Evolutionary conservation across 1,140 invertebrate genomes (phyloP).

Genomic region (Drosophila prosaltans): DNA sequence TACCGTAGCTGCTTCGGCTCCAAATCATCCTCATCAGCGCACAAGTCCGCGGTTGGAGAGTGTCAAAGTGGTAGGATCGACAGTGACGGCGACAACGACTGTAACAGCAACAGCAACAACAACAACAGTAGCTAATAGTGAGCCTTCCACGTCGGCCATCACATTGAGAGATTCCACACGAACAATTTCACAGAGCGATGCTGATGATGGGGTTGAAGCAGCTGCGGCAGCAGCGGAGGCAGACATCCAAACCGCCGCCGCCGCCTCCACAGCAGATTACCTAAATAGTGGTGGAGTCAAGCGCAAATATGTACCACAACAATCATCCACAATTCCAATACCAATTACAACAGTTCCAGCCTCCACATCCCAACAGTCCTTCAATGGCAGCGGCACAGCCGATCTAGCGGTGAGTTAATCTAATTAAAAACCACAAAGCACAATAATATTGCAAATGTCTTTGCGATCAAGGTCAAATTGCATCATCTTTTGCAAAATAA

Average conservation of each 20-base stretch:
- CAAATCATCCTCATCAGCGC: constrained; percentile 37
- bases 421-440: not conserved
- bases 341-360: constrained; percentile 23
- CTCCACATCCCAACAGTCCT: constrained; percentile 34
- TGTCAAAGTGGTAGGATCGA: constrained; percentile 16
- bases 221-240: constrained; percentile 55
- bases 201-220: constrained; percentile 59
- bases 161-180: constrained; percentile 71
- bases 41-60: constrained; percentile 31
- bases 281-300: constrained; percentile 55
- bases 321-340: constrained; percentile 15
- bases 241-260: constrained; percentile 42
- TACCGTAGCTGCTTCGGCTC: constrained; percentile 13
- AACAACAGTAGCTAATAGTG: constrained; percentile 19
- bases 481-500: constrained; percentile 2
- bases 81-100: constrained; percentile 20
- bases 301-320: constrained; percentile 55
- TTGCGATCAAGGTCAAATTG: constrained; percentile 17
- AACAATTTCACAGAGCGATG: constrained; percentile 76
- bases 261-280: constrained; percentile 49
- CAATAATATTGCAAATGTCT: constrained; percentile 3
- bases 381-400: constrained; percentile 55
- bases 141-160: constrained; percentile 47
- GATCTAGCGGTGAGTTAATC: constrained; percentile 71
- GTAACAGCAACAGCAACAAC: constrained; percentile 22